phyloP scores from a whole-genome alignment of 2,888 invertebrate species.

The Heliconius erato region DNA sequence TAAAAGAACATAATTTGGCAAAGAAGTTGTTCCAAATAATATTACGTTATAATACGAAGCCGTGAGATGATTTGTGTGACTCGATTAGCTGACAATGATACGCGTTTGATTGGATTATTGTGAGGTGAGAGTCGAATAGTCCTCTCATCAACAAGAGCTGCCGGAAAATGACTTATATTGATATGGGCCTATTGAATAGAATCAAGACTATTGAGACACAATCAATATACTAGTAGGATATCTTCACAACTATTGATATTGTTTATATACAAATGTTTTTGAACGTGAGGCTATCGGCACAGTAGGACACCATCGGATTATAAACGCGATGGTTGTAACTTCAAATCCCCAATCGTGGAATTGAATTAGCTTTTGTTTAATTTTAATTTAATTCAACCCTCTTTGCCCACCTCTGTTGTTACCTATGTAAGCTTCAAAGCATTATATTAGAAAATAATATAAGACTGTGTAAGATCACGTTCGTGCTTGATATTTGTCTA shows the following conservation, averaged over 20 bases:
- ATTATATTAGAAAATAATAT: background rate
- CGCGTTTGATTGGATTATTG: conserved; percentile 18
- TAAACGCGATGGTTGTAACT: too few relatives aligned
- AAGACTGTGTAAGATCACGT: background rate
- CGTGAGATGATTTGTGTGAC: background rate
- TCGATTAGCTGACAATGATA: conserved; percentile 20
- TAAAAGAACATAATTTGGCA: background rate
- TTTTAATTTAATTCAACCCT: too few relatives aligned
- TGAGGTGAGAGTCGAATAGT: conserved; percentile 9
- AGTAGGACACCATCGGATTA: too few relatives aligned
- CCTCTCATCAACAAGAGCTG: background rate
- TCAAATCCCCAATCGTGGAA: too few relatives aligned
- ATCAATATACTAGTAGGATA: background rate
- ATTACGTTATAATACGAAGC: background rate
- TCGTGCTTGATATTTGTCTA: conserved; percentile 1
- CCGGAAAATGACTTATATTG: background rate
- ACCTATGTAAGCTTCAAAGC: too few relatives aligned
- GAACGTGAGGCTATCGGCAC: too few relatives aligned
- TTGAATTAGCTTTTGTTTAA: too few relatives aligned
- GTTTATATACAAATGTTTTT: background rate
- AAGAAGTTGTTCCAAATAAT: background rate
- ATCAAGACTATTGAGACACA: background rate
- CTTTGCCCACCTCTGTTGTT: too few relatives aligned
- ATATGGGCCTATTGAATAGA: background rate
- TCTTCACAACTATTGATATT: background rate